A percentile compares a stretch with the other conserved stretches of the same genome.
phyloP scores from a whole-genome alignment of 2,888 invertebrate genomes.

The Amphipyra tragopoginis region DNA sequence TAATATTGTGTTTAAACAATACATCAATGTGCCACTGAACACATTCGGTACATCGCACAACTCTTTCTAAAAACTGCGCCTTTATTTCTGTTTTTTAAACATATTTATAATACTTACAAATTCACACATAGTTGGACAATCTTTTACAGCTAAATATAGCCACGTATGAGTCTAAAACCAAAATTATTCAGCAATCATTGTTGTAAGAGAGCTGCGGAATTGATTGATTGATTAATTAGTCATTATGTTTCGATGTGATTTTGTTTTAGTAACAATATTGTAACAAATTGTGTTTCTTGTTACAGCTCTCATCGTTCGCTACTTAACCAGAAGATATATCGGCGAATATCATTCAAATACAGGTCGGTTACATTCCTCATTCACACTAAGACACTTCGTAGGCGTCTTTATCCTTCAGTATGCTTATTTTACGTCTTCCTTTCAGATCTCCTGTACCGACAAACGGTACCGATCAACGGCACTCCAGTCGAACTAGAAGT shows the following conservation, averaged over 20 bases:
- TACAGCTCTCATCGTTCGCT: constrained; percentile 94
- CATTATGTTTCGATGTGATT: neutral
- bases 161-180: neutral
- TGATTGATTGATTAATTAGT: neutral
- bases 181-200: neutral
- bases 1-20: constrained; percentile 66
- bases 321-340: constrained; percentile 93
- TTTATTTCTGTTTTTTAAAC: constrained; percentile 16
- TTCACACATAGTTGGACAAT: neutral
- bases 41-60: constrained; percentile 4
- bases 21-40: constrained; percentile 23
- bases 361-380: constrained; percentile 84
- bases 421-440: constrained; percentile 63
- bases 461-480: constrained; percentile 93
- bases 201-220: too few species aligned
- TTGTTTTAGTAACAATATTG: neutral
- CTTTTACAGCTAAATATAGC: neutral
- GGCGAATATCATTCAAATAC: constrained; percentile 95
- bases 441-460: constrained; percentile 94
- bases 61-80: constrained; percentile 21
- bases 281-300: constrained; percentile 64
- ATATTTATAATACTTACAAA: neutral
- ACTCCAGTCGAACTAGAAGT: constrained; percentile 94
- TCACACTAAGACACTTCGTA: constrained; percentile 8
- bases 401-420: constrained; percentile 16